Evolutionary conservation across 2,797 vertebrate genomes (phyloP).

Genomic region (Bucorvus abyssinicus): DNA sequence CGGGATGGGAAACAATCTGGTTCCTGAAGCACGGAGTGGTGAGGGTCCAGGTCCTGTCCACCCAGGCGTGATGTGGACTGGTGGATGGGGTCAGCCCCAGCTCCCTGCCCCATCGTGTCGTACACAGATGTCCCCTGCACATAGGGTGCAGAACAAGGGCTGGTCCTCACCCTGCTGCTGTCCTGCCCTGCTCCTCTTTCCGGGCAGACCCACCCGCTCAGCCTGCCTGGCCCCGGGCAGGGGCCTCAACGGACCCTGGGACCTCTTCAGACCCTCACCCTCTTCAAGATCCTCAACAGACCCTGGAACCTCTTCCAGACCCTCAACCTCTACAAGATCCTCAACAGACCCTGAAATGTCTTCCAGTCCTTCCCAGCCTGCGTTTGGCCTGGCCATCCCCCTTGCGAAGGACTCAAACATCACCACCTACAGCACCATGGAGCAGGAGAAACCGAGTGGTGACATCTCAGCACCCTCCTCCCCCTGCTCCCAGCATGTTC

Average conservation of each 20-base stretch:
- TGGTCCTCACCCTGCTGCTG: not conserved
- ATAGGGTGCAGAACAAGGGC: not conserved
- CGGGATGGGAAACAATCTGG: not conserved
- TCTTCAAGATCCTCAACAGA: no score
- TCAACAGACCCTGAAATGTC: no score
- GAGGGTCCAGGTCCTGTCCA: not conserved
- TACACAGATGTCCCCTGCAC: not conserved
- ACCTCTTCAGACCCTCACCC: not conserved
- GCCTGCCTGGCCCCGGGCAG: not conserved
- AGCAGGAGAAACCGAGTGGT: rapidly evolving
- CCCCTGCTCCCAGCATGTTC: not conserved
- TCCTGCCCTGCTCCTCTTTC: not conserved
- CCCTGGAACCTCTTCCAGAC: no score
- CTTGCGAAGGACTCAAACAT: not conserved
- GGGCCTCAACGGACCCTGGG: rapidly evolving
- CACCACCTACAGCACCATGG: rapidly evolving
- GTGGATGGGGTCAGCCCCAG: not conserved
- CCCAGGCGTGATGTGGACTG: not conserved
- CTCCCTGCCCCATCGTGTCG: rapidly evolving
- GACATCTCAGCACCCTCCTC: not conserved
- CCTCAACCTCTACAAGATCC: not conserved
- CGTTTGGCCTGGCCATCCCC: not conserved
- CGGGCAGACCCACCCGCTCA: not conserved
- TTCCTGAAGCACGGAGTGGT: no score
- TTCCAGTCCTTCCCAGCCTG: not conserved